These are phyloP conservation scores for Rotaria macrura DNA, from an alignment of 2,888 invertebrate species.

Conservation along the genomic window DNA sequence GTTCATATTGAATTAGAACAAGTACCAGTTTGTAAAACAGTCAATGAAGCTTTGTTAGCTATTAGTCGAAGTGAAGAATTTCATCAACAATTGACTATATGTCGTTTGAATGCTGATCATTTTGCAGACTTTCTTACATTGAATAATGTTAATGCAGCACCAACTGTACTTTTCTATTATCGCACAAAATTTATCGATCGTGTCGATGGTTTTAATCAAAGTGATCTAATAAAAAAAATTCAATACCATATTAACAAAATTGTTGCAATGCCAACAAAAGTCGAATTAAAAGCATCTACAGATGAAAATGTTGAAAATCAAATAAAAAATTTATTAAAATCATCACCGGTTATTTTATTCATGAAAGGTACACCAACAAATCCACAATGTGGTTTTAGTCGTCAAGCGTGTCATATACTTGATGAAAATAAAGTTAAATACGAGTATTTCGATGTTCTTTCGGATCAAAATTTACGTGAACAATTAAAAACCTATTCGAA, in stretches of 20 bases:
- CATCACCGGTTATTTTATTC: constrained; percentile 53
- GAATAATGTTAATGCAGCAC: background rate
- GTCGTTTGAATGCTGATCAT: constrained; percentile 9
- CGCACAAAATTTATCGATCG: background rate
- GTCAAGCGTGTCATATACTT: constrained; percentile 88
- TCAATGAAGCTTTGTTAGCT: background rate
- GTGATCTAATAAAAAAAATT: constrained; percentile 4
- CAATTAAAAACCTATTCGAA: constrained; percentile 29
- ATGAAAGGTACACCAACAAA: constrained; percentile 95
- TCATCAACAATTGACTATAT: background rate
- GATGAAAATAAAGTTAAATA: constrained; percentile 89
- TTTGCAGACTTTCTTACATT: background rate
- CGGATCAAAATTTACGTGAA: constrained; percentile 32
- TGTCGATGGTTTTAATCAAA: constrained; percentile 17
- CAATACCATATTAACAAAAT: background rate
- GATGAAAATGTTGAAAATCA: background rate
- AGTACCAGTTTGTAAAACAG: background rate
- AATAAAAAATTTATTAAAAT: constrained; percentile 23
- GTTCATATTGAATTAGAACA: background rate
- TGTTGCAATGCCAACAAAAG: background rate
- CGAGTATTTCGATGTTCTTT: constrained; percentile 42
- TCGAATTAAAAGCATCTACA: background rate
- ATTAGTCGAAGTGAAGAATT: background rate
- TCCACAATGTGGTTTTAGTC: constrained; percentile 93
- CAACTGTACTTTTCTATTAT: background rate